Percentiles rank a stretch among this genome's conserved stretches.
Conservation (phyloP, 35 echinoderm and acorn worm species). For the Anneissia japonica region DNA sequence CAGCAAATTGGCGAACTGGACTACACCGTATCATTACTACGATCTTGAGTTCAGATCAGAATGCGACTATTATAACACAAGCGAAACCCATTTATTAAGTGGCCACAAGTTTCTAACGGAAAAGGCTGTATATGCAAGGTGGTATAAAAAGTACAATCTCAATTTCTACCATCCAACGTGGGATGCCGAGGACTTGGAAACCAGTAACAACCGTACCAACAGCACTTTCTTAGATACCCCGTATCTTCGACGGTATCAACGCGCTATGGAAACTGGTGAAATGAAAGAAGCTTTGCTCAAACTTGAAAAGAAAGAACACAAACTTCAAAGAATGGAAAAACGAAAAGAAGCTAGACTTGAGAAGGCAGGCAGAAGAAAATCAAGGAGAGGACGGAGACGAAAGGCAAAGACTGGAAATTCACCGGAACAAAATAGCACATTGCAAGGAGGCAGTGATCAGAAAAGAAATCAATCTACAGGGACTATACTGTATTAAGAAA, state of each 20-base stretch:
- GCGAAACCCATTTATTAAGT: slow-evolving; percentile 26
- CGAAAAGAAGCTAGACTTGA: not conserved
- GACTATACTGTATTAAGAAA: not conserved
- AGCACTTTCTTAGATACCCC: not conserved
- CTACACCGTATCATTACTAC: slow-evolving; percentile 53
- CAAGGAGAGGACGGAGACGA: not conserved
- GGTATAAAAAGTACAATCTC: slow-evolving; percentile 22
- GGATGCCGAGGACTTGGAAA: not conserved
- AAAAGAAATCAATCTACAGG: not conserved
- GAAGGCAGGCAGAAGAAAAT: not conserved
- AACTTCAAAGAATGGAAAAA: not conserved
- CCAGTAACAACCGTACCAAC: not conserved
- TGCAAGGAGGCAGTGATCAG: not conserved
- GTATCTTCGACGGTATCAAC: not conserved
- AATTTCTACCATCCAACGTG: slow-evolving; percentile 37
- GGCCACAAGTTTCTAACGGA: slow-evolving; percentile 50
- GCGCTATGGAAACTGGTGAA: not conserved
- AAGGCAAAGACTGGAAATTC: not conserved
- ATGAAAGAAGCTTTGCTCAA: not conserved
- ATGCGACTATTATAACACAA: slow-evolving; percentile 37
- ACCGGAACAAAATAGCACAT: not conserved
- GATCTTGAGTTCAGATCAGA: slow-evolving; percentile 18
- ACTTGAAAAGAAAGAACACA: not conserved
- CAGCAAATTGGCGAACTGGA: not conserved
- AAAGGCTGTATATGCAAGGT: slow-evolving; percentile 42